Evolutionary conservation across 2,113 vertebrate genomes (phyloP).

Genomic region (Acrocephalus kingi): DNA sequence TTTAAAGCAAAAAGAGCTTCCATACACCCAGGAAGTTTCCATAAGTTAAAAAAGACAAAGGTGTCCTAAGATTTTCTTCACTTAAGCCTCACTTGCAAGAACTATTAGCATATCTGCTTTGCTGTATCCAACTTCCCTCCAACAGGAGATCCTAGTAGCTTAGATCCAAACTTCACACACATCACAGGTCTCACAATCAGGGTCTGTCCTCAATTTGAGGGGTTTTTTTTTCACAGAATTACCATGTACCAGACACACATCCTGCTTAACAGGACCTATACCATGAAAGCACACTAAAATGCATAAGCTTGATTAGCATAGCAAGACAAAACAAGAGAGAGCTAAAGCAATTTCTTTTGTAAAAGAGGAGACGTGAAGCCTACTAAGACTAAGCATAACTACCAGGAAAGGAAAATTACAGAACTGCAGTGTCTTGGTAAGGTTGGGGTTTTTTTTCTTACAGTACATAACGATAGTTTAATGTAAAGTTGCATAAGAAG

Average conservation of each 20-base stretch:
- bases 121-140: neutral
- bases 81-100: neutral
- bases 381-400: neutral
- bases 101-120: neutral
- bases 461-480: neutral
- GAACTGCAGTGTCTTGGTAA: neutral
- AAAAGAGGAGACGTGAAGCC: neutral
- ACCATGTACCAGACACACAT: neutral
- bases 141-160: neutral
- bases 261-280: neutral
- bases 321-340: neutral
- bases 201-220: neutral
- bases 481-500: neutral
- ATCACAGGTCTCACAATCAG: neutral
- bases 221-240: neutral
- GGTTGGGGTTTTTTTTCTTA: rapidly evolving
- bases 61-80: neutral
- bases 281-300: neutral
- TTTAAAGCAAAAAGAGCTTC: neutral
- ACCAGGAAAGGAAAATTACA: neutral
- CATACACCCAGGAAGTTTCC: neutral
- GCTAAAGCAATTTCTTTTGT: neutral
- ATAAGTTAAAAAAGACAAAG: neutral
- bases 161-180: neutral
- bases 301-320: neutral